Evolutionary conservation across 2,888 invertebrate genomes (phyloP).

Genomic region (Metacarcinus magister): DNA sequence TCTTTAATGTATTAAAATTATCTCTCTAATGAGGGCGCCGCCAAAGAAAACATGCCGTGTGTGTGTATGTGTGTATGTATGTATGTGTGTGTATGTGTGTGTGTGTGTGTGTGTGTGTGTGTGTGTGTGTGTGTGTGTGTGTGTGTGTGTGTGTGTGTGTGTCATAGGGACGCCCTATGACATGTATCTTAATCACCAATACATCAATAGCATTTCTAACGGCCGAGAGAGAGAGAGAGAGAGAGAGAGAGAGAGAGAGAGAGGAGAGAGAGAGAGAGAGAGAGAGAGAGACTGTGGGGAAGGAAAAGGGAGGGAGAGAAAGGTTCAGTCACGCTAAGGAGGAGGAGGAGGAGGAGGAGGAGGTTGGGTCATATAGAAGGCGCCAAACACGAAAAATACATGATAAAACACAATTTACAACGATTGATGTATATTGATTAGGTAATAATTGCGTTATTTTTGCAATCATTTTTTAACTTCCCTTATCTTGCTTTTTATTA

Average conservation of each 20-base stretch:
- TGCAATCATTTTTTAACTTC: neutral
- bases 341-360: slow-evolving; percentile 9
- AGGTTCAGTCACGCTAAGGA: neutral
- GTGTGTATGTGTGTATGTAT: too few species aligned
- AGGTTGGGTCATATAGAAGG: neutral
- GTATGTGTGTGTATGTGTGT: neutral
- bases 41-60: too few species aligned
- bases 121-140: slow-evolving; percentile 5
- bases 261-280: neutral
- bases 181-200: neutral
- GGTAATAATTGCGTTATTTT: neutral
- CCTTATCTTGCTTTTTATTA: neutral
- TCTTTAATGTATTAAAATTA: neutral
- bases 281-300: neutral
- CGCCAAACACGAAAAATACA: neutral
- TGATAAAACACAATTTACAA: neutral
- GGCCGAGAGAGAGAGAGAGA: neutral
- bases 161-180: neutral
- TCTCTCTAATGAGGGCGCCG: neutral
- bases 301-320: neutral
- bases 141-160: slow-evolving; percentile 14
- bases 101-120: slow-evolving; percentile 14
- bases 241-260: slow-evolving; percentile 14
- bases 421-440: neutral
- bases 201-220: neutral